Evolutionary conservation across 2,797 vertebrate species (phyloP).

Genomic region (Enteromius thamalakanensis): DNA sequence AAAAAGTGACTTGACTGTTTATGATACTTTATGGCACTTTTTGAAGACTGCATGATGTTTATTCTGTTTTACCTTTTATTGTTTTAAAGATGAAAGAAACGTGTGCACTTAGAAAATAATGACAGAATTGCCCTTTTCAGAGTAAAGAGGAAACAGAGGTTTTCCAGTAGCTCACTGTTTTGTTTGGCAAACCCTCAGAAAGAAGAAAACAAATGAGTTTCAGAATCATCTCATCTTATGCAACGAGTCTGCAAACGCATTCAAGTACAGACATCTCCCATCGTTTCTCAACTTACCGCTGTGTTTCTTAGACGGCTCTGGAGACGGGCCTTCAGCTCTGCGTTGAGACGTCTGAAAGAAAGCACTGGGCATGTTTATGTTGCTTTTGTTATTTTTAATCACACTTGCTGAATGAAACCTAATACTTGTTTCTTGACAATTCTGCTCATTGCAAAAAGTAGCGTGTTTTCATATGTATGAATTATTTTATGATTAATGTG

Average conservation of each 20-base stretch:
- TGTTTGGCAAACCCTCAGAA: background rate
- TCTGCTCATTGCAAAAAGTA: too few relatives aligned
- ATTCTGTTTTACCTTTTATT: background rate
- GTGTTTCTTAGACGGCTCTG: constrained; percentile 48
- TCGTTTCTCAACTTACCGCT: constrained; percentile 62
- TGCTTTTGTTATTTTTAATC: background rate
- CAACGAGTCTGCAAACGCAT: background rate
- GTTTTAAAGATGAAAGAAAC: background rate
- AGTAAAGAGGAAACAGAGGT: background rate
- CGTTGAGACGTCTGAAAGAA: constrained; percentile 30
- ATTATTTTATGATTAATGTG: too few relatives aligned
- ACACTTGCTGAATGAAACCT: background rate
- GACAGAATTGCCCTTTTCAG: background rate
- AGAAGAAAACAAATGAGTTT: background rate
- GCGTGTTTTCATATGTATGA: background rate
- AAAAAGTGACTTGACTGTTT: too few relatives aligned
- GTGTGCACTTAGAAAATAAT: background rate
- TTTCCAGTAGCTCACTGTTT: too few relatives aligned
- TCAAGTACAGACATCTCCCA: background rate
- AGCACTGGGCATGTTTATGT: background rate
- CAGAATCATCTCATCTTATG: background rate
- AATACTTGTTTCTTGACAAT: background rate
- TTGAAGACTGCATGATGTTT: background rate
- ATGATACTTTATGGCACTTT: background rate
- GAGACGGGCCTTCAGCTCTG: background rate